Evolutionary conservation across 2,888 invertebrate species (phyloP).

Genomic region (Seladonia tumulorum): DNA sequence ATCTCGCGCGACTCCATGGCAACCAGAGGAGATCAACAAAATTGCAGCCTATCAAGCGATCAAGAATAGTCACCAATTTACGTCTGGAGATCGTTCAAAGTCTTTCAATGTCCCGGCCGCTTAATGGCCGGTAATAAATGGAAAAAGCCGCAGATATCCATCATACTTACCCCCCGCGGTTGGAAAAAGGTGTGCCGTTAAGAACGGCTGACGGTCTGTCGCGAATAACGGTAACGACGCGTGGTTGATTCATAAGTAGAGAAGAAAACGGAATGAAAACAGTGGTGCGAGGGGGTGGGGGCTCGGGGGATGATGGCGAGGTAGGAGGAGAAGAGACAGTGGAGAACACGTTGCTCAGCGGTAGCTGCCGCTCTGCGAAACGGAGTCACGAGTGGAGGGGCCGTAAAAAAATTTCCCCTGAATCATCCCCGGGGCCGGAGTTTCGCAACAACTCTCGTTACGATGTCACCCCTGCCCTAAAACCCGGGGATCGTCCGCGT

Average conservation of each 20-base stretch:
- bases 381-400: slow-evolving; percentile 24
- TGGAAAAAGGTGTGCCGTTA: slow-evolving; percentile 49
- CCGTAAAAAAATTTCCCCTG: slow-evolving; percentile 63
- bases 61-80: not conserved
- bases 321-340: slow-evolving; percentile 31
- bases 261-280: slow-evolving; percentile 45
- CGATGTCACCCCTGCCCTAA: slow-evolving; percentile 61
- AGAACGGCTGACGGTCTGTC: slow-evolving; percentile 55
- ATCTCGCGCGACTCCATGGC: not conserved
- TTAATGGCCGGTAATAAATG: slow-evolving; percentile 52
- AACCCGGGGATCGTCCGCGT: slow-evolving; percentile 56
- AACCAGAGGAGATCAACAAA: not conserved
- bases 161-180: slow-evolving; percentile 33
- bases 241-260: slow-evolving; percentile 63
- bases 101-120: not conserved
- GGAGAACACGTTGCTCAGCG: slow-evolving; percentile 42
- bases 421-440: slow-evolving; percentile 65
- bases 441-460: slow-evolving; percentile 74
- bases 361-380: slow-evolving; percentile 32
- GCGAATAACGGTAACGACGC: slow-evolving; percentile 67
- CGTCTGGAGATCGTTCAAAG: not conserved
- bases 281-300: not conserved
- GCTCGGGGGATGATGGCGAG: not conserved
- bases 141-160: slow-evolving; percentile 40
- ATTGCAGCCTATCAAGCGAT: not conserved